Evolutionary conservation across 2,797 vertebrate species (phyloP).

Genomic region (Muscicapa striata): DNA sequence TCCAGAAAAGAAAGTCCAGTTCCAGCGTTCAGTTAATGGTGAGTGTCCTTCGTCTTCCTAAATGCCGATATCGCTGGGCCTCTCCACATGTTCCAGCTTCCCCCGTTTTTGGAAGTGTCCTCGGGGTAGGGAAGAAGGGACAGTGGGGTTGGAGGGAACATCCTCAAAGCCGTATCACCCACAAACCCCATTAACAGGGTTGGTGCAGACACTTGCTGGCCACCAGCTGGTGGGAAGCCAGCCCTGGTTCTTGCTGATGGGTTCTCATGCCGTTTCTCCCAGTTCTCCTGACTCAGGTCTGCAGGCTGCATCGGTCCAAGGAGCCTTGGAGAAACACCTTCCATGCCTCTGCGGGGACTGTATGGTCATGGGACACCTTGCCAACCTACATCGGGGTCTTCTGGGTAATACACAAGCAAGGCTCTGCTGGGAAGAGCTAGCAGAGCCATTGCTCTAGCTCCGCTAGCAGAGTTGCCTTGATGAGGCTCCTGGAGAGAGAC

Average conservation of each 20-base stretch:
- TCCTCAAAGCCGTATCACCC: constrained; percentile 69
- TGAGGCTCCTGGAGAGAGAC: constrained; percentile 61
- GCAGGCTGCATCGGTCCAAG: constrained; percentile 71
- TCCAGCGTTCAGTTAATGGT: constrained; percentile 93
- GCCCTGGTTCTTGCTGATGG: constrained; percentile 68
- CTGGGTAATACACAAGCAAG: constrained; percentile 68
- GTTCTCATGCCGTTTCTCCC: constrained; percentile 72
- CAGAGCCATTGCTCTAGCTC: constrained; percentile 66
- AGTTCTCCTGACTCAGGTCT: constrained; percentile 73
- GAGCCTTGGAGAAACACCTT: constrained; percentile 73
- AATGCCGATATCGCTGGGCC: constrained; percentile 79
- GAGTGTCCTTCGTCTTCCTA: constrained; percentile 85
- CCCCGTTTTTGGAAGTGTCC: constrained; percentile 73
- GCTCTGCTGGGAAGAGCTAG: constrained; percentile 70
- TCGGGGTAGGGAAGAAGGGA: constrained; percentile 76
- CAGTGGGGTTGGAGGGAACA: constrained; percentile 74
- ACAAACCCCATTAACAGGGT: constrained; percentile 67
- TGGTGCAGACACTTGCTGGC: constrained; percentile 61
- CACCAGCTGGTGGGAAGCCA: constrained; percentile 61
- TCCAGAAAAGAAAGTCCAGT: constrained; percentile 95
- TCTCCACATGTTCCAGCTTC: constrained; percentile 70
- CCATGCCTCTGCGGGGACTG: constrained; percentile 75
- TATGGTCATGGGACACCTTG: constrained; percentile 71
- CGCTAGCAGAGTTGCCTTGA: constrained; percentile 66
- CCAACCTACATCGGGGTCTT: constrained; percentile 70